Base-by-base conservation (phyloP, 2,113 vertebrate genomes). In the Sinocyclocheilus grahami region DNA sequence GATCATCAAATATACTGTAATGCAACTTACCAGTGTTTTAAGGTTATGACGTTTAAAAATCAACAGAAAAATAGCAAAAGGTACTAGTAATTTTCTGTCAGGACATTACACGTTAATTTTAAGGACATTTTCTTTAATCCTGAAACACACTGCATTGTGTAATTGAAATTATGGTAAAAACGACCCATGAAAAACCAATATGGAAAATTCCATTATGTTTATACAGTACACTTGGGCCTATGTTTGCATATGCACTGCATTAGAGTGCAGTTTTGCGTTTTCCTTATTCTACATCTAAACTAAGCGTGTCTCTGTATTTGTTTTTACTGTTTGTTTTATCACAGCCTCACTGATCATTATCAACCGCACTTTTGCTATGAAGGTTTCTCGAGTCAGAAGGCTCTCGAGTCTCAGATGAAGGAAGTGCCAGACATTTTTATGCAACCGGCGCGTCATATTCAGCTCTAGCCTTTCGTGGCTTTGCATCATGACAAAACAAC, bases 401-500 rank as follows among this genome's bases (percentile, higher is more conserved):
- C 60, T 81, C 78, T 81, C 33, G 7, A 65, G 78, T 27, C 76
- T 33, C 76, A 55, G 24, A 58, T 65, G 60, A 42, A 81, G 78
- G 78, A 81, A 81, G 78, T 81, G 60, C 14, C 12, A 65, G 37
- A 81, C 37, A 5, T 13, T 63, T 81, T 81, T 27, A 63, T 81
- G 37, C 39, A 81, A 81, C 13, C 37, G 2, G 13, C 18, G 0
- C 20, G 27, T 60, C 55, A 42, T 18, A 18, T 63, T 81, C 14
- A 4, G 6, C 39, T 63, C 78, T 5, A 81, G 78, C 60, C 78
- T 65, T 65, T 81, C 60, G n/a, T 65, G 78, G 78, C 78, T 81
- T 81, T 46, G 14, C 60, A 63, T 80, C 33, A 80, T 62, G 78
- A 75, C n/a, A 75, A 24, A 75, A 80, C 12, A 63, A 42, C 13